Base-by-base conservation (phyloP, 1,140 invertebrate species). In the Vanessa tameamea region DNA sequence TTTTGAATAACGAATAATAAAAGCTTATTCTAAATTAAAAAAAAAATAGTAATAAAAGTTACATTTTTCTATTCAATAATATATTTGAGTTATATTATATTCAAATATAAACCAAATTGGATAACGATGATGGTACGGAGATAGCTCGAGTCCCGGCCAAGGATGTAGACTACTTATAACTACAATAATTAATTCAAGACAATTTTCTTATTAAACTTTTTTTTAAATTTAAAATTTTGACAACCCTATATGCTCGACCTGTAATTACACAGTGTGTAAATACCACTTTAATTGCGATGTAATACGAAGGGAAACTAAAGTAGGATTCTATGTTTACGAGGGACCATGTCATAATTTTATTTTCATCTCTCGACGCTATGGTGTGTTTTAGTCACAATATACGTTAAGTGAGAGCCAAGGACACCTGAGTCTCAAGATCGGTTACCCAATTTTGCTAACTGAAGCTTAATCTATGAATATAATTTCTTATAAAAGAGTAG, bases 341-440 rank as follows among this genome's bases (percentile, higher is more conserved):
- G 59, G 13, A 65, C 5, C 13, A 20, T 15, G 16, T 31, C 20
- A 15, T 53, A 31, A 53, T 66, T 51, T 66, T 66, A 51, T 66
- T 66, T 66, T 47, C 64, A n/a, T 66, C 47, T 51, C n/a, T n/a
- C 15, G 64, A 31, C 16, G 13, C 31, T 66, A 50, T 66, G 47
- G 47, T 51, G 14, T 51, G 47, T 53, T 66, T 53, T 65, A 65
- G 43, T 31, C 64, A 51, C 48, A 66, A 66, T 53, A 48, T 66
- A 37, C 47, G 11, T 16, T 65, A 50, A 65, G 64, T 65, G 64
- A 50, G 47, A 50, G 47, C 48, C 64, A 66, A 53, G 48, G 64
- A 66, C 64, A 66, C 48, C 64, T 66, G 64, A 53, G 64, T 9
- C 48, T 47, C 5, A 12, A 6, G n/a, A 26, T 14, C 20, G 26